Base-by-base conservation (phyloP, 2,113 vertebrate species). In the Reinhardtius hippoglossoides region DNA sequence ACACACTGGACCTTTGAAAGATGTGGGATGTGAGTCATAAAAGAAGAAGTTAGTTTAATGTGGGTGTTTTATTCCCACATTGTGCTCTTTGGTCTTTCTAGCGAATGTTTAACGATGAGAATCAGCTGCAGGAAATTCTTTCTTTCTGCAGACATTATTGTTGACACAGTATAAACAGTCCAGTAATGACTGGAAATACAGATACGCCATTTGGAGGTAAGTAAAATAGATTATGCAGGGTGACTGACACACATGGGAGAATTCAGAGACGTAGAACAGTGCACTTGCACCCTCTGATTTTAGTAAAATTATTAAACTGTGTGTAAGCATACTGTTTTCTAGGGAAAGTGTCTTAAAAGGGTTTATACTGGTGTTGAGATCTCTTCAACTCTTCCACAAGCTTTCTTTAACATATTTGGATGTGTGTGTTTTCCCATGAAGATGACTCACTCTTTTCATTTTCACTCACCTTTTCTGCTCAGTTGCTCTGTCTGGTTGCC, bases 361-460 rank as follows among this genome's bases (percentile, higher is more conserved):
- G 44, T 50, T 50, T 50, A 13, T 20, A 4, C 48, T 16, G 48
- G 48, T 50, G 48, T 20, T 6, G 48, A 20, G 48, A 18, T 50
- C 48, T 20, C 48, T 20, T 16, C 48, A 14, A 9, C 18, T 20
- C 18, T 20, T 50, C 48, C 48, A 50, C 48, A 20, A 9, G 50
- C 50, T 20, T 6, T 4, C 57, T 80, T 69, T 61, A 80, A 80
- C 70, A 65, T 72, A 87, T 84, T 81, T 80, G 61, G 21, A 68
- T 54, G 69, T 82, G 69, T 82, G 85, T 0, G 31, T 52, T 42
- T 72, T 21, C 27, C 31, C 46, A 70, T 67, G 74, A 69, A 52
- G 59, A 65, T 90, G 89, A 91, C 76, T 89, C 91, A 89, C 70
- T 58, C 27, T 0, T 35, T 60, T 82, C 37, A 71, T 82, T 79